Evolutionary conservation across 2,113 vertebrate species (phyloP), one percentile per base, ranked within the genome.

Genomic region (Pelmatolapia mariae): DNA sequence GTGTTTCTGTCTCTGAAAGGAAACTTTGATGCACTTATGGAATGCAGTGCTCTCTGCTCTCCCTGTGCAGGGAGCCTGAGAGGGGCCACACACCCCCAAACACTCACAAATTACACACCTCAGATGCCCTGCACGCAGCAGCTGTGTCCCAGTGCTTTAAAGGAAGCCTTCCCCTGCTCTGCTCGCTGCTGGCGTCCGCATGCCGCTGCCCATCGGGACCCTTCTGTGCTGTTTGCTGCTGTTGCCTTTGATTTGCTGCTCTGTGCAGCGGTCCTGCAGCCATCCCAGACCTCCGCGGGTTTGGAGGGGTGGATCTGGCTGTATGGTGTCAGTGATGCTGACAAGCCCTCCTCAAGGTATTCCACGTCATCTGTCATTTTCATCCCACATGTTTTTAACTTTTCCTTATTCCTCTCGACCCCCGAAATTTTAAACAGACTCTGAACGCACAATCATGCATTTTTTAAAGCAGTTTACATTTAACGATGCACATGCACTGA

Each of bases 1-100:
- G 31, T 80, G 36, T 61, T 90, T 89, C 81, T 84, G 84, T 91
- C 71, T 89, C 85, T 91, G 79, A 94, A 92, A 91, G 91, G 53
- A 92, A 93, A 95, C 94, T 96, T 95, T 95, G 89, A 94, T 93
- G 91, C 93, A 90, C 92, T 94, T 89, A 90, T 91, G 90, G 90
- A 93, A 68, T 19, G 18, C 59, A 26, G 79, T 36, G 63, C 7
- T n/a, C 15, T 93, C 93, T 31, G 68, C 7, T n/a, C 12, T 93
- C 91, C 93, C 91, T 16, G 88, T 43, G 78, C 91, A 84, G 92
- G 92, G 91, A 94, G 40, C 24, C 63, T 87, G 92, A 89, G 88
- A 84, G 84, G 33, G 82, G 73, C 91, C 94, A 89, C 90, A 87
- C 86, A 22, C 83, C 22, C 82, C 11, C 57, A 36, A 33, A 63